Conservation (phyloP, 2,113 vertebrate species). For the Gnathonemus echidnorhynchus region DNA sequence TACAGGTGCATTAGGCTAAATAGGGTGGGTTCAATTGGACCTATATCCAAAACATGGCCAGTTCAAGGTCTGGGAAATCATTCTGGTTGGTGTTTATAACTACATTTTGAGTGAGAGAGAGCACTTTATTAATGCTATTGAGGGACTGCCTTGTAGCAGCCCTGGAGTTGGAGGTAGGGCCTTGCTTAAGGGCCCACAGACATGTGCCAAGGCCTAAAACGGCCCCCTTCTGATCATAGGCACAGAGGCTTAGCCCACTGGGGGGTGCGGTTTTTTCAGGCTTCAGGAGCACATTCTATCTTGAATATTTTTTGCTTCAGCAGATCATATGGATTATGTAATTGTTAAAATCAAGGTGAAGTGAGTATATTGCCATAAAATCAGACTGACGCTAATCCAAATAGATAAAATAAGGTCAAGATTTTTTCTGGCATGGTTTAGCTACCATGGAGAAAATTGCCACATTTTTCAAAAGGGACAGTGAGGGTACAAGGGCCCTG, state of each 20-base stretch:
- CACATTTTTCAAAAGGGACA: conserved; percentile 12
- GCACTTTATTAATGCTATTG: neutral
- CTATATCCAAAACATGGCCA: neutral
- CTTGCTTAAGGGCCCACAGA: neutral
- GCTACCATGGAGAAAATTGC: conserved; percentile 13
- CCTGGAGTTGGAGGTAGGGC: neutral
- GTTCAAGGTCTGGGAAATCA: neutral
- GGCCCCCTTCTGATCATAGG: neutral
- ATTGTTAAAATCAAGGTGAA: neutral
- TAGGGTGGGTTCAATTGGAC: neutral
- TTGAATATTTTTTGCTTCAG: neutral
- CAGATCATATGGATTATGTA: neutral
- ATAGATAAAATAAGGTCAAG: conserved; percentile 1
- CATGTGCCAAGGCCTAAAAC: neutral
- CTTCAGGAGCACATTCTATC: neutral
- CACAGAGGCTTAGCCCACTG: neutral
- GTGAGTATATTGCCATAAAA: neutral
- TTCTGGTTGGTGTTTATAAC: neutral
- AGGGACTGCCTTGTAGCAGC: neutral
- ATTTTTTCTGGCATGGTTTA: neutral
- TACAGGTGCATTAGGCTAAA: neutral
- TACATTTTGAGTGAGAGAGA: neutral
- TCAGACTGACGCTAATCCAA: neutral
- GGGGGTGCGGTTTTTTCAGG: neutral
- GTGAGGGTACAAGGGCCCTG: conserved; percentile 2